Evolutionary conservation across 1,140 invertebrate genomes (phyloP), one percentile per base, ranked within the genome.

Genomic region (Calliphora vicina): DNA sequence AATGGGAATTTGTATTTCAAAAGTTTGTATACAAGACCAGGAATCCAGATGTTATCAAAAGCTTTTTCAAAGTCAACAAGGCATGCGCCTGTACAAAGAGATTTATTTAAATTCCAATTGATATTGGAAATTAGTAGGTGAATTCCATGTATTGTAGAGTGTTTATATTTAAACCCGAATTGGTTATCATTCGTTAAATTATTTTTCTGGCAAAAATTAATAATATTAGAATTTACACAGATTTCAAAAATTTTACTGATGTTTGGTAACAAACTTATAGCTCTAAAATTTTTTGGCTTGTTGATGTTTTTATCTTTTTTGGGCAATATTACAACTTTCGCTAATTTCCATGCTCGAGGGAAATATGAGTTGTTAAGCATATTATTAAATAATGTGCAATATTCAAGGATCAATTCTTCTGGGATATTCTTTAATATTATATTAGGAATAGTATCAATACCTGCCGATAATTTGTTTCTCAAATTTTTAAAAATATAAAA

Each of bases 201-300:
- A 15, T 57, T 35, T 20, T 78, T 43, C 15, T 78, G 26, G 23
- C 29, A 43, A 43, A 78, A 43, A 17, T 23, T 78, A 15, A 20
- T 78, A 4, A 78, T 78, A 10, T 35, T 78, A 2, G 12, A 43
- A 17, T 78, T 43, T 13, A 35, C 42, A 20, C 29, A 23, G 9
- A 43, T 23, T 43, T 78, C 74, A 23, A 78, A 78, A 1, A 78
- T 43, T 78, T 78, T 78, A 27, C 78, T 80, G 25, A 80, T 80
- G 25, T 80, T 80, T 50, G 78, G 78, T 20, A 43, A 10, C 74
- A 78, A 20, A 23, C 74, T 78, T 6, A 78, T 78, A 20, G 74
- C 17, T 23, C 74, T 78, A 17, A 42, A n/a, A 80, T 80, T 80
- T 57, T 80, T 25, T 15, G 50, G 43, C 13, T 25, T 80, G 9